A percentile compares a stretch with the other conserved stretches of the same genome.
Conservation (phyloP, 1,140 invertebrate genomes). For the Leptinotarsa texana region DNA sequence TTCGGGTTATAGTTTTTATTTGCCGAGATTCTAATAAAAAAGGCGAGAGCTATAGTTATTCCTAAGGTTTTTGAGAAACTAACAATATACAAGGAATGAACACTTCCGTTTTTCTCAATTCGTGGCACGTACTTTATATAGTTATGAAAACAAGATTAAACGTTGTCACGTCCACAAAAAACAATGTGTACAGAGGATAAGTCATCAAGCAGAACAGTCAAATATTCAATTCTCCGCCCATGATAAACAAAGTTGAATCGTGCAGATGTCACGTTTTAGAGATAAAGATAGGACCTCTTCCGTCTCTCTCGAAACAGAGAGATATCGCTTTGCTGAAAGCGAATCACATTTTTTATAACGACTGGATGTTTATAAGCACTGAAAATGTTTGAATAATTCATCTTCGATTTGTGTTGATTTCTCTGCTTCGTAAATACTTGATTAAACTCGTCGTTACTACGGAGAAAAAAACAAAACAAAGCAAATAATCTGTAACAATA, state of each 20-base stretch:
- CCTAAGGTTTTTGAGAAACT: too few species aligned
- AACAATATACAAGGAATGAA: too few species aligned
- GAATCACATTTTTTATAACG: slow-evolving; percentile 3
- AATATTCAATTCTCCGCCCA: background rate
- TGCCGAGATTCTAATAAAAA: too few species aligned
- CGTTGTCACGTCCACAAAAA: too few species aligned
- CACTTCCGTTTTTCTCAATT: too few species aligned
- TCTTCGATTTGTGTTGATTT: slow-evolving; percentile 1
- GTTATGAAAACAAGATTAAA: too few species aligned
- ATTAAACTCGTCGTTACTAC: background rate
- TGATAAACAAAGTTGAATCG: background rate
- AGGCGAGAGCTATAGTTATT: too few species aligned
- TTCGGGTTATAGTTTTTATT: too few species aligned
- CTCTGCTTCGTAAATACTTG: slow-evolving; percentile 5
- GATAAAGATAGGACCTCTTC: background rate
- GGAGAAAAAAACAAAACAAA: background rate
- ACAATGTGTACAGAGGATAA: too few species aligned
- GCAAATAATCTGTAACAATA: slow-evolving; percentile 1
- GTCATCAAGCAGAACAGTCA: too few species aligned
- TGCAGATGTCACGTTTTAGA: slow-evolving; percentile 15
- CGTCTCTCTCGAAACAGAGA: background rate
- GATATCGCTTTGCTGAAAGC: background rate
- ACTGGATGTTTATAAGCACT: background rate
- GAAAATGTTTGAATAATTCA: slow-evolving; percentile 6
- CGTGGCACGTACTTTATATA: too few species aligned